Conservation (phyloP, 2,888 invertebrate genomes). For the Uropetala carovei region DNA sequence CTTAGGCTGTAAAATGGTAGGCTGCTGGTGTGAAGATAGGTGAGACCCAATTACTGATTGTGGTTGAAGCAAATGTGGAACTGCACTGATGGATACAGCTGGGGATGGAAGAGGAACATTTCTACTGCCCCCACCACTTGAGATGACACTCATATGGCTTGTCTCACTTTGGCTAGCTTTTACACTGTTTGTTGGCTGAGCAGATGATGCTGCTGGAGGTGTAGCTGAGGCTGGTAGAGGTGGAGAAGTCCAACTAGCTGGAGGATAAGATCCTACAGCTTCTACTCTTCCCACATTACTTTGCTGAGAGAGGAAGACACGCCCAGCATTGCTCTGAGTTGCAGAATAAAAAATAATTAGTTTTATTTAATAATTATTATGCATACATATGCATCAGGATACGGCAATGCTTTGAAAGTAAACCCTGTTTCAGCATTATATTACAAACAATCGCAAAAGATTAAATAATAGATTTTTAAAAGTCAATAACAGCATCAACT, state of each 20-base stretch:
- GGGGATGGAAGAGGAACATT: slow-evolving; percentile 22
- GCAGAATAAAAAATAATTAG: neutral
- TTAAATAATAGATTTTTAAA: neutral
- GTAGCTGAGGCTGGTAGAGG: slow-evolving; percentile 37
- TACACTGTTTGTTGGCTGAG: neutral
- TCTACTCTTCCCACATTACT: neutral
- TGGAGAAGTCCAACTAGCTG: slow-evolving; percentile 48
- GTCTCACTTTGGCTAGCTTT: slow-evolving; percentile 38
- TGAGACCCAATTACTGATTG: neutral
- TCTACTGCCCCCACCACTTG: slow-evolving; percentile 35
- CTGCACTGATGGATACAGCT: slow-evolving; percentile 32
- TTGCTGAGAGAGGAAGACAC: slow-evolving; percentile 1
- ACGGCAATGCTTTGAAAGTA: too few species aligned
- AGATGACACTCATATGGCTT: slow-evolving; percentile 36
- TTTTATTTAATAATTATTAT: neutral
- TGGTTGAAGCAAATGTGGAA: neutral
- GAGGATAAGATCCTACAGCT: neutral
- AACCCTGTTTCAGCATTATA: too few species aligned
- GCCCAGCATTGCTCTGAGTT: slow-evolving; percentile 3
- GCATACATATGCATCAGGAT: too few species aligned
- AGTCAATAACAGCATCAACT: neutral
- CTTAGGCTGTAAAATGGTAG: neutral
- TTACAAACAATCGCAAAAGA: neutral
- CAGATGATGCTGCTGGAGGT: slow-evolving; percentile 30
- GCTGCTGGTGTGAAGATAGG: slow-evolving; percentile 1